Evolutionary conservation across 1,140 invertebrate species (phyloP), one percentile per base, ranked within the genome.

Genomic region (Bombus picipes): DNA sequence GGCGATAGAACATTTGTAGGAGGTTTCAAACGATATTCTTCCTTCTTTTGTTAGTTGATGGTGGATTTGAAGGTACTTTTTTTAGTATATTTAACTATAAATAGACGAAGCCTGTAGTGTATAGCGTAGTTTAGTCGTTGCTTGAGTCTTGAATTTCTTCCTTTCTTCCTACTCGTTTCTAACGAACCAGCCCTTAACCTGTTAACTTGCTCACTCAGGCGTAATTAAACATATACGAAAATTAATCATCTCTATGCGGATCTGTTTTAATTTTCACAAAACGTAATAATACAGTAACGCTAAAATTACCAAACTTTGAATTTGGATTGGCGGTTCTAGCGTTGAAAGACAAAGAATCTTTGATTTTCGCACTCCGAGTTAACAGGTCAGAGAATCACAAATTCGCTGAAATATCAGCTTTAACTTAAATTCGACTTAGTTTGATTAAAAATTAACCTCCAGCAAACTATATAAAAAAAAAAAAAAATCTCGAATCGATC

Each of bases 121-220:
- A 65, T 65, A 65, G 34, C 13, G 13, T 77, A 83, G 73, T 70
- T 66, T 83, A 70, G 62, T 70, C 39, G 39, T 32, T 68, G 74
- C 74, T 83, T 77, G 9, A 57, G 59, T 66, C 72, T 83, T 22
- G 28, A 39, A 70, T 70, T 78, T 78, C 81, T 83, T 78, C 59
- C 65, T 83, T 66, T 43, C 62, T 57, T 57, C 74, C 39, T 77
- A n/a, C 41, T 77, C 59, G 57, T 28, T 77, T 77, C 81, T 39
- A 18, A 2, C 8, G 8, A 34, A 62, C 10, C 10, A 59, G 57
- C 57, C 10, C 10, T n/a, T n/a, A 62, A 62, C 59, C 59, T 62
- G 59, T n/a, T 62, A 62, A 62, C 59, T 62, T 5, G 59, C 10
- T 62, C 10, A 28, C 57, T 59, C 22, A 28, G 8, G 8, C 9